phyloP scores from a whole-genome alignment of 2,797 vertebrate genomes.

The Poecilia wingei region DNA sequence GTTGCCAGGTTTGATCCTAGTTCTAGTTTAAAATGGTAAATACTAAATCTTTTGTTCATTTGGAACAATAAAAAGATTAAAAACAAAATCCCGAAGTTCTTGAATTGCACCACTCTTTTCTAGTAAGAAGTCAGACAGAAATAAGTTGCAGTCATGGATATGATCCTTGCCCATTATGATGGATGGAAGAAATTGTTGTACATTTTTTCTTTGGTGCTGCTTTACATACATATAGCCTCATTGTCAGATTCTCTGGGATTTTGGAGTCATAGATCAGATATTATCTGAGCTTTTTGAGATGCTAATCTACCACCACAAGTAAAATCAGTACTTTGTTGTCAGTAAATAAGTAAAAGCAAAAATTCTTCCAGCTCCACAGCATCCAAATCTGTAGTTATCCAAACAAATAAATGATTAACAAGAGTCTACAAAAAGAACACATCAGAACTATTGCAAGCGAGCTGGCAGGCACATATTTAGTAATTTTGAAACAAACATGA shows the following conservation, averaged over 20 bases:
- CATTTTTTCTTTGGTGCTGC: not conserved
- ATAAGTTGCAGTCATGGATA: not conserved
- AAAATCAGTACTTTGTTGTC: not conserved
- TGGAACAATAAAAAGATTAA: not conserved
- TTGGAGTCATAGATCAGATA: not conserved
- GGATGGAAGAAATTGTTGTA: no score
- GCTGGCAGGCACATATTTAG: not conserved
- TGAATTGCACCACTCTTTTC: not conserved
- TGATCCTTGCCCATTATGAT: no score
- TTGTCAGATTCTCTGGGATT: not conserved
- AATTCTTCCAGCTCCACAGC: not conserved
- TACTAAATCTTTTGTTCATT: not conserved
- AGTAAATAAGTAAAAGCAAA: not conserved
- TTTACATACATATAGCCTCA: not conserved
- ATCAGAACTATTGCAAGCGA: not conserved
- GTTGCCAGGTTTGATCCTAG: conserved; percentile 44
- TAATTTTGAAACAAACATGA: not conserved
- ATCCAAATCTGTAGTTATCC: not conserved
- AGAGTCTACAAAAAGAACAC: not conserved
- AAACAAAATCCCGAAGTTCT: not conserved
- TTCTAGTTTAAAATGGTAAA: not conserved
- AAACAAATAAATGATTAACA: not conserved
- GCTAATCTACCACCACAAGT: not conserved
- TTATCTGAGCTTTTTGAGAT: not conserved
- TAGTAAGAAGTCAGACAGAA: not conserved